These are phyloP conservation scores for Petaurus breviceps DNA, from an alignment of 2,113 vertebrate genomes.

Conservation along the genomic window DNA sequence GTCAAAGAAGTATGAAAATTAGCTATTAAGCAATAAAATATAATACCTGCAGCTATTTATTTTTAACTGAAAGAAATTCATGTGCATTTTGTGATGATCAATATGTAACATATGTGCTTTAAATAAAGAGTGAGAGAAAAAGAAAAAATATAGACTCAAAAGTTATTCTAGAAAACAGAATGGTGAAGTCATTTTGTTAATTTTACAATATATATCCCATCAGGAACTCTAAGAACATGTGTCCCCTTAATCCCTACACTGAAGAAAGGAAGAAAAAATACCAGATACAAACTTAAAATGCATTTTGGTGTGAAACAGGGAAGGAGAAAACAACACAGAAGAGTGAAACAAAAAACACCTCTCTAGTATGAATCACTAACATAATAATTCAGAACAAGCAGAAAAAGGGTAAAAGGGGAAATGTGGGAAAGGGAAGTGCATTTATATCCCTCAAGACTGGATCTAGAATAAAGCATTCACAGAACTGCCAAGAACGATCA, in stretches of 20 bases:
- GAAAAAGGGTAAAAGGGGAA: not conserved
- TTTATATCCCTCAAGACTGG: not conserved
- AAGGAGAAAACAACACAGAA: not conserved
- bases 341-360: not conserved
- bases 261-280: not conserved
- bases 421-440: not conserved
- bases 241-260: conserved; percentile 1
- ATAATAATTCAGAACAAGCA: not conserved
- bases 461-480: not conserved
- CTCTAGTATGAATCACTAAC: not conserved
- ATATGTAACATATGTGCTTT: conserved; percentile 48
- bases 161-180: conserved; percentile 5
- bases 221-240: not conserved
- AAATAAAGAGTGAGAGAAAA: conserved; percentile 63
- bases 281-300: not conserved
- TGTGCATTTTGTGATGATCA: conserved; percentile 49
- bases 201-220: conserved; percentile 37
- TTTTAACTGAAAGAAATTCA: conserved; percentile 33
- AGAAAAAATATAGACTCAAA: conserved; percentile 59
- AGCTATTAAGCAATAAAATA: not conserved
- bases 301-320: not conserved
- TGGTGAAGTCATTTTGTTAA: conserved; percentile 9
- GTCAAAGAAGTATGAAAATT: not conserved
- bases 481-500: not conserved
- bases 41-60: not conserved